These are phyloP conservation scores for Sebastes kiyomatsui DNA, from an alignment of 2,797 vertebrate genomes.

Conservation along the genomic window DNA sequence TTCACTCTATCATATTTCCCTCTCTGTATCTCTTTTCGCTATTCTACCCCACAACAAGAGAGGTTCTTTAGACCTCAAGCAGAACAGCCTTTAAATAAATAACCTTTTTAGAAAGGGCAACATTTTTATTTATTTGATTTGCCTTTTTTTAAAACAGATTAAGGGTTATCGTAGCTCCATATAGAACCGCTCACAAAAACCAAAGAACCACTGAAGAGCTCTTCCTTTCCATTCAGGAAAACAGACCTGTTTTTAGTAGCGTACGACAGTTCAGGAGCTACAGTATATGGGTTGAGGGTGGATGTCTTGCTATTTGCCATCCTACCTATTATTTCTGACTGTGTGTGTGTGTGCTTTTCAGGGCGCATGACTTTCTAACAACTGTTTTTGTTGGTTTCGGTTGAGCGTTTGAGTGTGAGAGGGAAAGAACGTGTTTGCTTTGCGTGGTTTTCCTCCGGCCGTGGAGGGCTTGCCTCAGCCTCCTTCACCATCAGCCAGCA, in stretches of 20 bases:
- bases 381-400: constrained; percentile 66
- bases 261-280: background rate
- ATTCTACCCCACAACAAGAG: background rate
- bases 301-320: constrained; percentile 18
- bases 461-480: constrained; percentile 42
- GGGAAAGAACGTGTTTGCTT: constrained; percentile 52
- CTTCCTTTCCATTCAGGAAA: background rate
- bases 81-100: background rate
- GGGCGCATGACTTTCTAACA: constrained; percentile 35
- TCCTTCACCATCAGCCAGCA: constrained; percentile 28
- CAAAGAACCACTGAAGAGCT: background rate
- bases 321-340: constrained; percentile 40
- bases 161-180: background rate
- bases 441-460: constrained; percentile 66
- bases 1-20: constrained; percentile 33
- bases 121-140: constrained; percentile 19
- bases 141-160: background rate
- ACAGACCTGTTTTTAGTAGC: constrained; percentile 5
- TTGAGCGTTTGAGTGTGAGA: constrained; percentile 45
- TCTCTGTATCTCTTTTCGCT: constrained; percentile 7
- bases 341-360: constrained; percentile 30
- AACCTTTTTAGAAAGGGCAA: background rate
- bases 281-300: constrained; percentile 1
- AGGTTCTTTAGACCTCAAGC: background rate
- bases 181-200: constrained; percentile 6